phyloP scores from a whole-genome alignment of 2,888 invertebrate genomes.

The Coecobrya sp. region DNA sequence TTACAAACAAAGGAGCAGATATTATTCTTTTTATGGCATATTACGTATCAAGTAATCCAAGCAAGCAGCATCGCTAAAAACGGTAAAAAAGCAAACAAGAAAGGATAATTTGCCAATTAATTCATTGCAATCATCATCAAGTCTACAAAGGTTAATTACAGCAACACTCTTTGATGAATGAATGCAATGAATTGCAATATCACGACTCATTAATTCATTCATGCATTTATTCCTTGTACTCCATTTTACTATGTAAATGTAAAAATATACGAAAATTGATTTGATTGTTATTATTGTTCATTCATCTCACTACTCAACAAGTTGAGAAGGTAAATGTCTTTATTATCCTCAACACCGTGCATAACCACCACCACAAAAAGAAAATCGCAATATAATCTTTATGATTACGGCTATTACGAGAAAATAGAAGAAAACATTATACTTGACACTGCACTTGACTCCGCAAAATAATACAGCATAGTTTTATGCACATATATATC shows the following conservation, averaged over 20 bases:
- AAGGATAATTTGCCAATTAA: slow-evolving; percentile 40
- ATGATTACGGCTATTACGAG: slow-evolving; percentile 50
- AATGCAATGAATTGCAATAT: not conserved
- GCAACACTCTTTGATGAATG: not conserved
- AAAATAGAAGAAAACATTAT: slow-evolving; percentile 40
- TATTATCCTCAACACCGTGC: slow-evolving; percentile 14
- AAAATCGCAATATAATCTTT: slow-evolving; percentile 38
- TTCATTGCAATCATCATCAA: not conserved
- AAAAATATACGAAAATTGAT: not conserved
- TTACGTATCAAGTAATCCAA: not conserved
- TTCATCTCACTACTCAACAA: slow-evolving; percentile 9
- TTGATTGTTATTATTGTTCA: not conserved
- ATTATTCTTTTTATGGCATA: not conserved
- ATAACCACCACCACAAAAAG: slow-evolving; percentile 41
- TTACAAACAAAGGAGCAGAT: not conserved
- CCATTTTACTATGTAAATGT: not conserved
- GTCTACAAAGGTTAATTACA: slow-evolving; percentile 22
- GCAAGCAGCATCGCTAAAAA: not conserved
- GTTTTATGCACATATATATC: not conserved
- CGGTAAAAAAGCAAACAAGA: not conserved
- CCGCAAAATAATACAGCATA: not conserved
- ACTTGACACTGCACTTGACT: slow-evolving; percentile 62
- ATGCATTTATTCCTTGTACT: not conserved
- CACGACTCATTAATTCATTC: not conserved
- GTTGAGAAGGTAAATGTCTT: slow-evolving; percentile 26